A percentile compares a stretch with the other conserved stretches of the same genome.
phyloP scores from a whole-genome alignment of 1,140 invertebrate species.

The Ceratina japonica region DNA sequence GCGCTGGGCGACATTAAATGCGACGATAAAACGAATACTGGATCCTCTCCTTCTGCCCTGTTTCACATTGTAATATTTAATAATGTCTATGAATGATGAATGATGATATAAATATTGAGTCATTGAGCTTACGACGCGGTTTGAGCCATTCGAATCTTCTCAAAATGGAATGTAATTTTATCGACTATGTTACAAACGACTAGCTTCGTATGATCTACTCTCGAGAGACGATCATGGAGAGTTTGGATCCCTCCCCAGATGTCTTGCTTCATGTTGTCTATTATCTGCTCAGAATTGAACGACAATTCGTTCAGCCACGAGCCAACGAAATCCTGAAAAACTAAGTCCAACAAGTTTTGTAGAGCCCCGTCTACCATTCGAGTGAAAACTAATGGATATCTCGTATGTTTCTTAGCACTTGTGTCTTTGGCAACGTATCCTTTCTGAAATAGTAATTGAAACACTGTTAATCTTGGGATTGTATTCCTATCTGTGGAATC shows the following conservation, averaged over 20 bases:
- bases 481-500: background rate
- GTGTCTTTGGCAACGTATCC: constrained; percentile 69
- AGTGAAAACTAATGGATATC: constrained; percentile 87
- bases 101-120: background rate
- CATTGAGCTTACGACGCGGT: constrained; percentile 83
- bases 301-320: constrained; percentile 87
- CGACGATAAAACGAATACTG: constrained; percentile 87
- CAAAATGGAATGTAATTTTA: constrained; percentile 91
- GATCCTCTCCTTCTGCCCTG: constrained; percentile 82
- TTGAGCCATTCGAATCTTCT: constrained; percentile 89
- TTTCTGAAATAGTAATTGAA: constrained; percentile 63
- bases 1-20: constrained; percentile 86
- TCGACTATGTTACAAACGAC: constrained; percentile 90
- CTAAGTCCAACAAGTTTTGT: constrained; percentile 90
- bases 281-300: constrained; percentile 80
- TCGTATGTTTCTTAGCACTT: constrained; percentile 61
- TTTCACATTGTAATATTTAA: constrained; percentile 36
- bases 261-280: constrained; percentile 87
- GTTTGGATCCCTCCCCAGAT: constrained; percentile 89
- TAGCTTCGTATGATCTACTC: constrained; percentile 90
- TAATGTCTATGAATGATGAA: background rate
- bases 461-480: background rate
- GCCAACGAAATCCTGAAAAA: constrained; percentile 88
- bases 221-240: constrained; percentile 85
- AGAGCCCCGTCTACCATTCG: constrained; percentile 90